Base-by-base conservation (phyloP, 2,797 vertebrate species). In the Siniperca obscura region DNA sequence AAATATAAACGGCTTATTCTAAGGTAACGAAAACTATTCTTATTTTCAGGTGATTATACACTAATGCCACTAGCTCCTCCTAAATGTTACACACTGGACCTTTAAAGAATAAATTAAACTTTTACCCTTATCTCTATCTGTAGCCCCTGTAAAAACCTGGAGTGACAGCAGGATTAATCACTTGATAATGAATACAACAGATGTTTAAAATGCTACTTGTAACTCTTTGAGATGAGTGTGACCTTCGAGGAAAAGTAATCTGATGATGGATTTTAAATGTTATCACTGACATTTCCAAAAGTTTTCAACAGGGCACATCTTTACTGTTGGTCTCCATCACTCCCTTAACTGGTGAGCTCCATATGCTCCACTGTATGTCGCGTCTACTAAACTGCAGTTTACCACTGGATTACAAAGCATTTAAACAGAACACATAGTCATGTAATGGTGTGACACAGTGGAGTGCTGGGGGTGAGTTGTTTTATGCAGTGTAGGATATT, bases 171-270 rank as follows among this genome's bases (percentile, higher is more conserved):
- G 57, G 55, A 19, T 13, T 8, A 55, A 56, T 57, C 30, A 17
- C 10, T 22, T 52, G 27, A 27, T 55, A 53, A 66, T 11, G 16
- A 38, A 36, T 22, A 46, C 13, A 65, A 7, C 10, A 10, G 3
- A 34, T 73, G n/a, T 64, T 55, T 48, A 59, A 76, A 59, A 36
- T 21, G 21, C 48, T 44, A 9, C 17, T 56, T 71, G 59, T 56
- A 7, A 62, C 11, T 4, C 42, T 48, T 46, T 59, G 21, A 76
- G 27, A 25, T 22, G 36, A 53, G n/a, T 30, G 9, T 44, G 16
- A 25, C 48, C 48, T 55, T 38, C 0, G 21, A 59, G 55, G 40
- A 44, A 21, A 46, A 10, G 1, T 59, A 38, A 57, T 27, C 67
- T 57, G 38, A 46, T 30, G 36, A 7, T 14, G 22, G 14, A 19